phyloP scores from a whole-genome alignment of 2,888 invertebrate genomes.

The Fabriciana adippe region DNA sequence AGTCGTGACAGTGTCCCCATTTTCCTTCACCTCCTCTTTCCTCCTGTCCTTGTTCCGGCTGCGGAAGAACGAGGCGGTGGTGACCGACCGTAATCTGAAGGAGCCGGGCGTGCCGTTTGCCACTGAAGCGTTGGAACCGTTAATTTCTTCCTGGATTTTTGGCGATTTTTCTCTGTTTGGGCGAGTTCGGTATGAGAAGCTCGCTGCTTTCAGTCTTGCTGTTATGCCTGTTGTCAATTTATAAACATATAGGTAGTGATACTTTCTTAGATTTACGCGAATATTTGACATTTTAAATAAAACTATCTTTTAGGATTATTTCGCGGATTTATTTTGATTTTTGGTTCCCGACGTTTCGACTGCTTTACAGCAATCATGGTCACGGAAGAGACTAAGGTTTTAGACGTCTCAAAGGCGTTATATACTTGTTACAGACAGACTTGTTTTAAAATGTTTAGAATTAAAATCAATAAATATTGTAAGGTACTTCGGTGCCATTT shows the following conservation, averaged over 20 bases:
- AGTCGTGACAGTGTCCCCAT: constrained; percentile 60
- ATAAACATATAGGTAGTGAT: not conserved
- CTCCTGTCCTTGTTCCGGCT: constrained; percentile 56
- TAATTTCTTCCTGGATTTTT: constrained; percentile 53
- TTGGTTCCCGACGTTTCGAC: too few relatives aligned
- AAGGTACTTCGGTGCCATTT: too few relatives aligned
- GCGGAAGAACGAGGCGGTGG: constrained; percentile 67
- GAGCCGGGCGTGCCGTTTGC: constrained; percentile 59
- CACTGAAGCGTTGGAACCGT: constrained; percentile 50
- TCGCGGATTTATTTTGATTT: too few relatives aligned
- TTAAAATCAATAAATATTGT: too few relatives aligned
- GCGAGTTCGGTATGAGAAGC: constrained; percentile 64
- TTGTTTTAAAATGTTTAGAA: too few relatives aligned
- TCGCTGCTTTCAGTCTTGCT: constrained; percentile 64
- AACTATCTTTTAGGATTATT: too few relatives aligned
- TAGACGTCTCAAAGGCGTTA: too few relatives aligned
- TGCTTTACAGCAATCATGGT: too few relatives aligned
- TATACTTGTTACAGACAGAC: too few relatives aligned
- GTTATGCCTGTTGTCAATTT: constrained; percentile 45
- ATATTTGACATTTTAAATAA: too few relatives aligned
- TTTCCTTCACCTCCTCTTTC: constrained; percentile 53
- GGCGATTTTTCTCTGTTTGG: constrained; percentile 62
- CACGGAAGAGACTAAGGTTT: too few relatives aligned
- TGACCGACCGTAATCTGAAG: constrained; percentile 66
- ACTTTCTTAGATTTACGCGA: too few relatives aligned